These are phyloP conservation scores for Myiozetetes cayanensis DNA, from an alignment of 2,113 vertebrate genomes.

Conservation along the genomic window DNA sequence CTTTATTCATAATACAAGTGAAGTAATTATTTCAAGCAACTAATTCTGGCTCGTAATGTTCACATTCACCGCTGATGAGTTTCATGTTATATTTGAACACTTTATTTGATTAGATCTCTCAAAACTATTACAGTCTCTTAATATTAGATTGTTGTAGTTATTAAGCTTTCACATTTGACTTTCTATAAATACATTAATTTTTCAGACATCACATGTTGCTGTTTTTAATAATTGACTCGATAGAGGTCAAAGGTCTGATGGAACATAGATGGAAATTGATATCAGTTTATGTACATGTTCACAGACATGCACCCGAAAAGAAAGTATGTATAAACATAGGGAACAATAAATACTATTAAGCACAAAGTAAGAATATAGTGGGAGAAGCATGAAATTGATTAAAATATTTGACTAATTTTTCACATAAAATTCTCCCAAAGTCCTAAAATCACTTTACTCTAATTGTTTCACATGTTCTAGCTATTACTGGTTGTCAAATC, in stretches of 20 bases:
- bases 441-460: neutral
- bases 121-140: neutral
- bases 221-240: neutral
- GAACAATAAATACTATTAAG: neutral
- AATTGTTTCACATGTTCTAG: neutral
- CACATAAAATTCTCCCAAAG: neutral
- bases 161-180: neutral
- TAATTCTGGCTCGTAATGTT: neutral
- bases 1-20: neutral
- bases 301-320: neutral
- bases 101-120: neutral
- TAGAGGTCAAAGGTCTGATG: neutral
- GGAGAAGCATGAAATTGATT: neutral
- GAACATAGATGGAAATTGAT: neutral
- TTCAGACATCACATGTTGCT: neutral
- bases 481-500: neutral
- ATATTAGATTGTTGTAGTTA: neutral
- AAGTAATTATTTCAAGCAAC: neutral
- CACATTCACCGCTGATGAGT: accelerated
- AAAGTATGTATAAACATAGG: neutral
- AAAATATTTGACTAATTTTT: neutral
- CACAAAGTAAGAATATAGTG: neutral
- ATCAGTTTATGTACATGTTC: neutral
- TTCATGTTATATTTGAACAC: neutral
- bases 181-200: neutral